Base-by-base conservation (phyloP, 2,113 vertebrate genomes). In the Sander lucioperca region DNA sequence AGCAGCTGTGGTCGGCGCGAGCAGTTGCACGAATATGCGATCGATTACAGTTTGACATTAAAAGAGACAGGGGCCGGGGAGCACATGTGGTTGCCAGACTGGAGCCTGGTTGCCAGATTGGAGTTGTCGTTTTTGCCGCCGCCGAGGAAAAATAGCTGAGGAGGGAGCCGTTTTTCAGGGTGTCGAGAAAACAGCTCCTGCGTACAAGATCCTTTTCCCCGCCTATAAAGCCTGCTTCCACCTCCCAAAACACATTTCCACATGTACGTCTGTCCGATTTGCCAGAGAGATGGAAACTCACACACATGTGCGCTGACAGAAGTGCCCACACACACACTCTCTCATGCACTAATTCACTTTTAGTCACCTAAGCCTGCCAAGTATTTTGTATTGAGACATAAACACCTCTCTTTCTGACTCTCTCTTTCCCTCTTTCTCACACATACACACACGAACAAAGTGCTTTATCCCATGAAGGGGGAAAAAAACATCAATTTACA, bases 81-180 rank as follows among this genome's bases (percentile, higher is more conserved):
- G 82, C 84, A 91, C 92, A 94, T 93, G 92, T 94, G 94, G 91
- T 70, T 87, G 89, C 89, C 93, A 93, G 82, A 92, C 90, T 91
- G 87, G 85, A 88, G 72, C 77, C 77, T 62, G 80, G 83, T 79
- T 81, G 79, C 91, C 90, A 92, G 80, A 91, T 88, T 88, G 83
- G 72, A 88, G 74, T 82, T 19, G 80, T 88, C 43, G 45, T 85
- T 88, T 89, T 81, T 56, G 74, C 70, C 51, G 87, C 84, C 25
- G 74, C 77, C 63, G 45, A 89, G 72, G 69, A 86, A 68, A 82
- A 89, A 86, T 47, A 57, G 65, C 48, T 45, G 53, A 68, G 69
- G 61, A 76, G 89, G 84, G 88, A 92, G 85, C 53, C 18, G 61
- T 88, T 92, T 90, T 77, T 92, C 68, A 87, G 82, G 23, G 76